Evolutionary conservation across 1,140 invertebrate species (phyloP).

Genomic region (Neodiprion lecontei): DNA sequence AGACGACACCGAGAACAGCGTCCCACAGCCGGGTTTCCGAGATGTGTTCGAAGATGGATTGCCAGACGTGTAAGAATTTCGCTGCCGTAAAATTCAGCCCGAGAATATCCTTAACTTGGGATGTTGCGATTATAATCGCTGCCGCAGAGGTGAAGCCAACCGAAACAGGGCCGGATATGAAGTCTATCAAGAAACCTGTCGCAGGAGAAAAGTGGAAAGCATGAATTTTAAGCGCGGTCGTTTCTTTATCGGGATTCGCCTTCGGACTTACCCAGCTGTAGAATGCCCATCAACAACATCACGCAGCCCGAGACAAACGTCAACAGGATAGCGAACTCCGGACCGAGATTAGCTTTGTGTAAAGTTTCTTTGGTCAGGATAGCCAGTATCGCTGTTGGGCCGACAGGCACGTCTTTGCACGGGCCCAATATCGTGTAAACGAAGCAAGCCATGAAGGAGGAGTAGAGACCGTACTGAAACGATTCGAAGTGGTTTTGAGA

Average conservation of each 20-base stretch:
- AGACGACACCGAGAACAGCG: slow-evolving; percentile 69
- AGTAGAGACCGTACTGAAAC: slow-evolving; percentile 82
- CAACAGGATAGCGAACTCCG: slow-evolving; percentile 80
- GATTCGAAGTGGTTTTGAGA: background rate
- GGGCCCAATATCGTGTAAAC: slow-evolving; percentile 80
- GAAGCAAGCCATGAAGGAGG: slow-evolving; percentile 86
- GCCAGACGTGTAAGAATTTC: slow-evolving; percentile 71
- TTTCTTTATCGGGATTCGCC: background rate
- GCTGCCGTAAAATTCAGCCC: slow-evolving; percentile 72
- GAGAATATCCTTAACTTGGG: slow-evolving; percentile 83
- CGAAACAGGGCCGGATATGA: slow-evolving; percentile 90
- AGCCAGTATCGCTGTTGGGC: slow-evolving; percentile 73
- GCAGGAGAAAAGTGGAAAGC: slow-evolving; percentile 30
- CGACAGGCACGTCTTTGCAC: slow-evolving; percentile 77
- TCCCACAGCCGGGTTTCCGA: slow-evolving; percentile 73
- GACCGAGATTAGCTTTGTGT: slow-evolving; percentile 62
- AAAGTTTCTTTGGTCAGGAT: slow-evolving; percentile 72
- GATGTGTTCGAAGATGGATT: slow-evolving; percentile 71
- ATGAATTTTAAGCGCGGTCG: background rate
- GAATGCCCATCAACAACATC: slow-evolving; percentile 81
- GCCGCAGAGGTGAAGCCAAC: slow-evolving; percentile 90
- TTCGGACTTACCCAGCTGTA: slow-evolving; percentile 75
- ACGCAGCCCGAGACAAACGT: slow-evolving; percentile 81
- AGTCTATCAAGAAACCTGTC: slow-evolving; percentile 88
- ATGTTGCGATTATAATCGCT: slow-evolving; percentile 86